Evolutionary conservation across 2,113 vertebrate genomes (phyloP).

Genomic region (Haliaeetus leucogaster): DNA sequence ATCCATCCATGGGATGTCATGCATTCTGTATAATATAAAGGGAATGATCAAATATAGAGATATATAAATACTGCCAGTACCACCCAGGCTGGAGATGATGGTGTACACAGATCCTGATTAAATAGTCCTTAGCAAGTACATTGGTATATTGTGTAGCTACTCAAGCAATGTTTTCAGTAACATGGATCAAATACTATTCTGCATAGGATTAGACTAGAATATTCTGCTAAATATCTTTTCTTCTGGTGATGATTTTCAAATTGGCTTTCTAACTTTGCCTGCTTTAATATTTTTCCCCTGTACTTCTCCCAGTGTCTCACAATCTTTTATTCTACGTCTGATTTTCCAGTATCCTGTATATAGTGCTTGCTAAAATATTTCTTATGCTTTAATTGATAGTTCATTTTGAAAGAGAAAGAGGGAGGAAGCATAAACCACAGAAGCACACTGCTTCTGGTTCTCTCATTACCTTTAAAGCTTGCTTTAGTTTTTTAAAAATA

Average conservation of each 20-base stretch:
- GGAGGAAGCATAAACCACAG: not conserved
- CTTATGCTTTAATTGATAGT: not conserved
- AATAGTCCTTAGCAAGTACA: not conserved
- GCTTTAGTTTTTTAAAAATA: not conserved
- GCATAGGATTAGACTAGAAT: not conserved
- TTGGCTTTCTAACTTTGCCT: not conserved
- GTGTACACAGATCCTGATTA: not conserved
- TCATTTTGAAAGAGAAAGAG: not conserved
- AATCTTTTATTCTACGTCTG: not conserved
- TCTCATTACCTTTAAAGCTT: not conserved
- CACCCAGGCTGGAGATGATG: slow-evolving; percentile 36
- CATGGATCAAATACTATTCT: not conserved
- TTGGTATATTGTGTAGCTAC: not conserved
- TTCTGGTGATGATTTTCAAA: not conserved
- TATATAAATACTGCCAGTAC: slow-evolving; percentile 45
- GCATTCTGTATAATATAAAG: slow-evolving; percentile 41
- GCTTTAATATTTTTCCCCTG: not conserved
- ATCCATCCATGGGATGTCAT: slow-evolving; percentile 33
- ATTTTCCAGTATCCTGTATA: not conserved
- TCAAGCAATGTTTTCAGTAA: not conserved
- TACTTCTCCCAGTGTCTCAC: not conserved
- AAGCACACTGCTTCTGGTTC: not conserved
- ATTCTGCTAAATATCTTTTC: not conserved
- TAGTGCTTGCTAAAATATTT: not conserved
- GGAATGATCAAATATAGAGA: slow-evolving; percentile 31